phyloP scores from a whole-genome alignment of 2,113 vertebrate species.

The Symphodus melops region DNA sequence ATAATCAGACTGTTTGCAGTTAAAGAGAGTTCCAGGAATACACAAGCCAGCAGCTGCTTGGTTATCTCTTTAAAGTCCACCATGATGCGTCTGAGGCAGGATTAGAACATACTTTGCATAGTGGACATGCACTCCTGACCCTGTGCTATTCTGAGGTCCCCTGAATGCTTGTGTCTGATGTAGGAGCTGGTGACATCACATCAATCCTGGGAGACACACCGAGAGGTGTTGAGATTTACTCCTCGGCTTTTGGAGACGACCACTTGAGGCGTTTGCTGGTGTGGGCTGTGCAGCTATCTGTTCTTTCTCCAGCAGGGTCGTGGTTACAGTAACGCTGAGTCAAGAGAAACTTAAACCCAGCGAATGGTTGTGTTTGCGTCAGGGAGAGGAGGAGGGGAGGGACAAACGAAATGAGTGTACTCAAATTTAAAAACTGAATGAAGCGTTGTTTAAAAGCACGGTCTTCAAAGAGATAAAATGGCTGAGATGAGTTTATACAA shows the following conservation, averaged over 20 bases:
- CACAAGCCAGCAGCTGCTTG: constrained; percentile 41
- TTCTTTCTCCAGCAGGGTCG: constrained; percentile 28
- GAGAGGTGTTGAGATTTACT: constrained; percentile 57
- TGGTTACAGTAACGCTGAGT: constrained; percentile 67
- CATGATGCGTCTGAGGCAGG: constrained; percentile 48
- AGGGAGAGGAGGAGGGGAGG: neutral
- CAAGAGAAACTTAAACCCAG: constrained; percentile 55
- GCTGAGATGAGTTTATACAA: constrained; percentile 40
- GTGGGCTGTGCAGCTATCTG: constrained; percentile 11
- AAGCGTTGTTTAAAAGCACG: constrained; percentile 45
- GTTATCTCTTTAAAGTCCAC: constrained; percentile 42
- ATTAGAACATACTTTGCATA: constrained; percentile 64
- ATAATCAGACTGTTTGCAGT: constrained; percentile 14
- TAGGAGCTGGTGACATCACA: constrained; percentile 64
- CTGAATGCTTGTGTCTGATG: constrained; percentile 59
- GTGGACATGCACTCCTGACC: constrained; percentile 62
- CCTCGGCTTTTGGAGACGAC: constrained; percentile 36
- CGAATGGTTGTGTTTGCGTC: neutral
- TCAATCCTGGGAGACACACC: constrained; percentile 31
- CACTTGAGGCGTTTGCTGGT: constrained; percentile 9
- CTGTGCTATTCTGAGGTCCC: constrained; percentile 70
- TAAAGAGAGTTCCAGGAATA: constrained; percentile 35
- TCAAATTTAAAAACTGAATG: constrained; percentile 42
- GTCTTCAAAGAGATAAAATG: constrained; percentile 45
- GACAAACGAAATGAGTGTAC: constrained; percentile 19